These are phyloP conservation scores for Cyprinus carpio DNA, from an alignment of 2,113 vertebrate genomes.

Conservation along the genomic window DNA sequence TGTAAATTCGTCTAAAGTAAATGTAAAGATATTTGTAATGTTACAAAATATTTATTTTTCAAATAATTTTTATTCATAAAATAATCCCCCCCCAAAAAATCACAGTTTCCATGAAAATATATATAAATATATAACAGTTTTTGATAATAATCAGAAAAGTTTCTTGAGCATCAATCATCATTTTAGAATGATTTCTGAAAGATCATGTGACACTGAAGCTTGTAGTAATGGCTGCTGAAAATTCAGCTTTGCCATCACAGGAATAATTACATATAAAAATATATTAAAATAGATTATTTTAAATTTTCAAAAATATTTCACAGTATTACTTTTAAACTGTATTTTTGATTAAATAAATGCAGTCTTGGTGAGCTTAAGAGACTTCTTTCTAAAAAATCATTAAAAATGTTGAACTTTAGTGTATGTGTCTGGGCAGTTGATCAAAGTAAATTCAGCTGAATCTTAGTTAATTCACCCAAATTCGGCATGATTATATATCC, in stretches of 20 bases:
- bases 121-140: background rate
- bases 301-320: no score
- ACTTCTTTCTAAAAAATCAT: background rate
- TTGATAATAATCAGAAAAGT: background rate
- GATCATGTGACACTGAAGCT: background rate
- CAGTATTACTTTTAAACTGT: no score
- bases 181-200: no score
- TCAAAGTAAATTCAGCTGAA: background rate
- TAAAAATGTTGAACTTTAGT: background rate
- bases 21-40: background rate
- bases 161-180: background rate
- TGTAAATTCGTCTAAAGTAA: background rate
- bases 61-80: background rate
- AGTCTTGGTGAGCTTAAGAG: background rate
- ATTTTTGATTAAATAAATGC: background rate
- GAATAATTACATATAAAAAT: background rate
- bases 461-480: background rate
- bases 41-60: background rate
- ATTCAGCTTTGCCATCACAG: background rate
- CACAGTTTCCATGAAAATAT: background rate
- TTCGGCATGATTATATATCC: no score
- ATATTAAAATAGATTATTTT: no score
- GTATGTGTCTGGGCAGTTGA: background rate
- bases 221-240: background rate
- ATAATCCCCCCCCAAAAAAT: background rate